Percentiles rank a stretch among this genome's conserved stretches.
Evolutionary conservation across 2,888 invertebrate species (phyloP).

Genomic region (Chesias legatella): DNA sequence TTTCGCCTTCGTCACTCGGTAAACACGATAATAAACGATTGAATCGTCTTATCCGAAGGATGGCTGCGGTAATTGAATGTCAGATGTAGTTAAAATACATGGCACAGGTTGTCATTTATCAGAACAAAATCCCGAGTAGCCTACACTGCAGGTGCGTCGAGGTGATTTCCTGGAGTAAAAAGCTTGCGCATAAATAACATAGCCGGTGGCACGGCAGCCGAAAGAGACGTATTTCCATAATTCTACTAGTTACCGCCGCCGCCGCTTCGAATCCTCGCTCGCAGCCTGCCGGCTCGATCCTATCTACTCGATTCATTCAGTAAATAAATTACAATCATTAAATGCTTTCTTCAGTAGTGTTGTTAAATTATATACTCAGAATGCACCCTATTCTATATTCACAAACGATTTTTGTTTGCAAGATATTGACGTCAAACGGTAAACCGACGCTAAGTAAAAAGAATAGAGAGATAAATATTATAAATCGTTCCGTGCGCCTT

Average conservation of each 20-base stretch:
- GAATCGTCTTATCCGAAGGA: constrained; percentile 3
- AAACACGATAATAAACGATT: constrained; percentile 14
- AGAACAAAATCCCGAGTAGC: constrained; percentile 39
- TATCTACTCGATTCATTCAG: constrained; percentile 46
- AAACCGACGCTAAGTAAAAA: constrained; percentile 19
- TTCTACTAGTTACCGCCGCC: constrained; percentile 58
- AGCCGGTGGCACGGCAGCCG: constrained; percentile 30
- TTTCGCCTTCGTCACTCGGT: constrained; percentile 19
- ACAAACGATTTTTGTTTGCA: not conserved
- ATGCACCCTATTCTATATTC: not conserved
- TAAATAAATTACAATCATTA: constrained; percentile 51
- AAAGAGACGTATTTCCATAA: constrained; percentile 61
- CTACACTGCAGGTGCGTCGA: constrained; percentile 36
- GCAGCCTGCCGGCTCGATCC: constrained; percentile 38
- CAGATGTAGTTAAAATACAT: constrained; percentile 30
- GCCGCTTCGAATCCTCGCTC: constrained; percentile 23
- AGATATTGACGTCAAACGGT: constrained; percentile 17
- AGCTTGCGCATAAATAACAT: constrained; percentile 49
- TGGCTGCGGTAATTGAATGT: constrained; percentile 31
- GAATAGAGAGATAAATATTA: no score
- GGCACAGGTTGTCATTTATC: constrained; percentile 41
- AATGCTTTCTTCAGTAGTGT: constrained; percentile 13
- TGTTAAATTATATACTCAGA: constrained; percentile 5
- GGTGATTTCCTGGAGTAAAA: constrained; percentile 48
- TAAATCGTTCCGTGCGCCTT: no score